These are phyloP conservation scores for Melanotaenia maccullochi DNA, from an alignment of 2,797 vertebrate species.

Conservation along the genomic window DNA sequence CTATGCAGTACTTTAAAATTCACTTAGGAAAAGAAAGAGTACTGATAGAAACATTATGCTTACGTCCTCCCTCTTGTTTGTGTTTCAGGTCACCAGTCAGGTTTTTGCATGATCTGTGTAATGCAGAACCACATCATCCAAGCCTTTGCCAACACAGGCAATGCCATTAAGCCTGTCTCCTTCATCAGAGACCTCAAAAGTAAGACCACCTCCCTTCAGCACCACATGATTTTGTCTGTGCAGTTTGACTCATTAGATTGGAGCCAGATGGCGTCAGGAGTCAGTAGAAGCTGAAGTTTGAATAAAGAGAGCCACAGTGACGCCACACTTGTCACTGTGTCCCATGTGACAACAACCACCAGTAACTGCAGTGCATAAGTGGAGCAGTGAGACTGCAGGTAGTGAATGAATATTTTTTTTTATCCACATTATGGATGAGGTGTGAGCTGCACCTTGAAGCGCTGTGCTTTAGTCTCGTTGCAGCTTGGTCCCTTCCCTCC, in stretches of 20 bases:
- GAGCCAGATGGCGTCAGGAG: neutral
- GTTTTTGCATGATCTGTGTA: conserved; percentile 97
- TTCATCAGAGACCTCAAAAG: conserved; percentile 96
- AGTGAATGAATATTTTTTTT: conserved; percentile 47
- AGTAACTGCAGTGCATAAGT: conserved; percentile 51
- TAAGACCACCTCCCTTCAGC: conserved; percentile 78
- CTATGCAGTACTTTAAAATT: neutral
- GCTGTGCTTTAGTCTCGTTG: conserved; percentile 56
- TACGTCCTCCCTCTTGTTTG: neutral
- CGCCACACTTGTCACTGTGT: conserved; percentile 24
- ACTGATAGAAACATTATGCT: neutral
- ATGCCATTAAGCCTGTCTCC: conserved; percentile 93
- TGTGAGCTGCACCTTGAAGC: conserved; percentile 53
- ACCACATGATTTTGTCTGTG: conserved; percentile 1
- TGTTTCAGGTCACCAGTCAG: conserved; percentile 90
- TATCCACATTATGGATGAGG: conserved; percentile 31
- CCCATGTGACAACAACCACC: conserved; percentile 34
- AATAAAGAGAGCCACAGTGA: conserved; percentile 33
- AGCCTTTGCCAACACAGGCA: conserved; percentile 95
- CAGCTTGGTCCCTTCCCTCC: conserved; percentile 26
- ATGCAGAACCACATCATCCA: conserved; percentile 97
- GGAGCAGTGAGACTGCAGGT: conserved; percentile 44
- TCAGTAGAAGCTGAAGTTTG: conserved; percentile 12
- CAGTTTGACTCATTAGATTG: neutral
- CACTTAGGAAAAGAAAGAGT: too few relatives aligned